A percentile compares a stretch with the other conserved stretches of the same genome.
phyloP scores from a whole-genome alignment of 2,888 invertebrate genomes.

The Notocelia uddmanniana region DNA sequence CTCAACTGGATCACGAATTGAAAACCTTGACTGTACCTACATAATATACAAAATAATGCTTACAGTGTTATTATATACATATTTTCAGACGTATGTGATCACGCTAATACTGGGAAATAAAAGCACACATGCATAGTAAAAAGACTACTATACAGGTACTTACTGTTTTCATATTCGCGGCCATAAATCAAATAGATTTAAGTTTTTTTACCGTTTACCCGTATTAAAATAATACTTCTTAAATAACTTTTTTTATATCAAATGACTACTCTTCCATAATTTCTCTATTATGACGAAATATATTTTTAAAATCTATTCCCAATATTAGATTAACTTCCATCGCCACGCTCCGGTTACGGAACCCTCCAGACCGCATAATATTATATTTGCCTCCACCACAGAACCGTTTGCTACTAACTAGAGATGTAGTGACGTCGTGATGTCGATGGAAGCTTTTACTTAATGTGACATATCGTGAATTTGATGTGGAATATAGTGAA shows the following conservation, averaged over 20 bases:
- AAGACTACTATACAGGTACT: not conserved
- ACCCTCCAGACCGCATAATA: slow-evolving; percentile 78
- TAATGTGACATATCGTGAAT: not conserved
- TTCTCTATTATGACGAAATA: slow-evolving; percentile 20
- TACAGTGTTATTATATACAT: too few relatives aligned
- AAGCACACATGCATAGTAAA: not conserved
- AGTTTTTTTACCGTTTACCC: too few relatives aligned
- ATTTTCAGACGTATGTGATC: too few relatives aligned
- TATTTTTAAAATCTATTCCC: slow-evolving; percentile 62
- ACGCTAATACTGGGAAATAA: not conserved
- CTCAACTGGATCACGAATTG: too few relatives aligned
- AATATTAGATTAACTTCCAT: slow-evolving; percentile 81
- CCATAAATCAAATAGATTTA: too few relatives aligned
- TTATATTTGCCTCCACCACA: slow-evolving; percentile 81
- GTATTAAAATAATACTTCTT: not conserved
- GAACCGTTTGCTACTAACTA: slow-evolving; percentile 80
- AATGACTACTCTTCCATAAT: not conserved
- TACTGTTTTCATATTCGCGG: too few relatives aligned
- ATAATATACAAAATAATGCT: too few relatives aligned
- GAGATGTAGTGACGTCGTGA: slow-evolving; percentile 51
- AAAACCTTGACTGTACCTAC: too few relatives aligned
- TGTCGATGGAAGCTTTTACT: slow-evolving; percentile 39
- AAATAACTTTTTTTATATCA: not conserved
- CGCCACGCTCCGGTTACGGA: slow-evolving; percentile 68
- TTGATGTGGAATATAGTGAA: not conserved